Conservation (phyloP, 2,888 invertebrate genomes). For the Meteorus cinctellus region DNA sequence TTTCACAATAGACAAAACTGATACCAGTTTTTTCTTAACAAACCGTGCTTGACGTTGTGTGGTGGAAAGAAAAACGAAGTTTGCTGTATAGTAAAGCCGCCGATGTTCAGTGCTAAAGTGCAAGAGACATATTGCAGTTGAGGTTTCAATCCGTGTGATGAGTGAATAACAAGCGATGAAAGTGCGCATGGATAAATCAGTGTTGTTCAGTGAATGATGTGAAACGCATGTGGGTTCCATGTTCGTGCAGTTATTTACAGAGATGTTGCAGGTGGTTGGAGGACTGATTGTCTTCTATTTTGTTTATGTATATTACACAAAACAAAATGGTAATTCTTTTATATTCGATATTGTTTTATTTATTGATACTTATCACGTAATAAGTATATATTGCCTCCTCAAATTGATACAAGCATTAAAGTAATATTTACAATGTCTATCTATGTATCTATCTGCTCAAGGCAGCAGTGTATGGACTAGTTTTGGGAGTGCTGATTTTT, state of each 20-base stretch:
- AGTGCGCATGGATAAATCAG: conserved; percentile 19
- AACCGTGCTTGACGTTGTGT: not conserved
- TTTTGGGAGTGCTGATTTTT: no score
- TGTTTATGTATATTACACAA: conserved; percentile 63
- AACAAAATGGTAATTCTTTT: conserved; percentile 63
- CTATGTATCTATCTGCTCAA: no score
- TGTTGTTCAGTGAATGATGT: conserved; percentile 52
- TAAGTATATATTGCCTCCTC: not conserved
- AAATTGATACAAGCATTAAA: no score
- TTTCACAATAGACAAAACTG: not conserved
- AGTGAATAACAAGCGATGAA: conserved; percentile 3
- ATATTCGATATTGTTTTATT: not conserved
- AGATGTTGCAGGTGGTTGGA: conserved; percentile 69
- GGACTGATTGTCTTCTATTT: conserved; percentile 66
- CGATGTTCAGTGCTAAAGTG: conserved; percentile 10
- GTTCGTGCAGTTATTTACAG: conserved; percentile 63
- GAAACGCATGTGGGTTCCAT: conserved; percentile 60
- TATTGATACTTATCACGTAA: conserved; percentile 44
- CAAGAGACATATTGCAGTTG: conserved; percentile 1
- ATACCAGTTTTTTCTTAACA: not conserved
- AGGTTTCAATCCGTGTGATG: not conserved
- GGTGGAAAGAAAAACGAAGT: not conserved
- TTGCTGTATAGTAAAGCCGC: not conserved
- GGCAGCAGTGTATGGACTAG: no score
- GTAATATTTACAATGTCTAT: no score